Evolutionary conservation across 2,797 vertebrate genomes (phyloP).

Genomic region (Odontamblyopus rebecca): DNA sequence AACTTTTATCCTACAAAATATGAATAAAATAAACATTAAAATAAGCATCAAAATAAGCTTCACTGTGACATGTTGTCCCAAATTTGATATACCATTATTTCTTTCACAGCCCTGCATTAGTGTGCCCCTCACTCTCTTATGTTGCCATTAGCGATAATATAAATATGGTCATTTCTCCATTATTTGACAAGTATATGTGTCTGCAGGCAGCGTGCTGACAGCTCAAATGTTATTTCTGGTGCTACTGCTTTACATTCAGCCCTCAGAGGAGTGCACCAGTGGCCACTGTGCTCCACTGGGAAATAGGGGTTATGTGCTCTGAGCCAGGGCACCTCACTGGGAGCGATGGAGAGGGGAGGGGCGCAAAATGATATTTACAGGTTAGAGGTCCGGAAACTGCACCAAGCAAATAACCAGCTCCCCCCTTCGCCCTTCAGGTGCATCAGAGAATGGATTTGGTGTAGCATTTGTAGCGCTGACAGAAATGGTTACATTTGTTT

Average conservation of each 20-base stretch:
- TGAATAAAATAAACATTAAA: not conserved
- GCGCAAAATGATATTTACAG: conserved; percentile 63
- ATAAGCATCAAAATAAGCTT: not conserved
- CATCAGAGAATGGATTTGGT: conserved; percentile 48
- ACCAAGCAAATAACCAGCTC: conserved; percentile 56
- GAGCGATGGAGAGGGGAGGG: conserved; percentile 50
- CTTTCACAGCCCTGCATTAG: not conserved
- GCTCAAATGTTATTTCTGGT: conserved; percentile 39
- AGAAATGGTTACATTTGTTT: conserved; percentile 15
- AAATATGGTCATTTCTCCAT: conserved; percentile 9
- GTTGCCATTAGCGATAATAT: conserved; percentile 6
- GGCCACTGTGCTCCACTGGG: conserved; percentile 52
- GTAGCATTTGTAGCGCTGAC: conserved; percentile 13
- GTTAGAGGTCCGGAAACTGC: conserved; percentile 61
- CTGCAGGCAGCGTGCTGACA: not conserved
- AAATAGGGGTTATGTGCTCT: conserved; percentile 68
- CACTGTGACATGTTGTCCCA: not conserved
- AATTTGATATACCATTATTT: not conserved
- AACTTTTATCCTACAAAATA: not conserved
- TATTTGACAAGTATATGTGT: not conserved
- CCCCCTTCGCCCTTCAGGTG: conserved; percentile 18
- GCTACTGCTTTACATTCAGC: conserved; percentile 41
- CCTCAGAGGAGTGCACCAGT: conserved; percentile 39
- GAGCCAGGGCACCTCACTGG: conserved; percentile 63
- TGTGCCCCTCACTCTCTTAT: not conserved